phyloP scores from a whole-genome alignment of 1,140 invertebrate species.

The Eueides isabella region DNA sequence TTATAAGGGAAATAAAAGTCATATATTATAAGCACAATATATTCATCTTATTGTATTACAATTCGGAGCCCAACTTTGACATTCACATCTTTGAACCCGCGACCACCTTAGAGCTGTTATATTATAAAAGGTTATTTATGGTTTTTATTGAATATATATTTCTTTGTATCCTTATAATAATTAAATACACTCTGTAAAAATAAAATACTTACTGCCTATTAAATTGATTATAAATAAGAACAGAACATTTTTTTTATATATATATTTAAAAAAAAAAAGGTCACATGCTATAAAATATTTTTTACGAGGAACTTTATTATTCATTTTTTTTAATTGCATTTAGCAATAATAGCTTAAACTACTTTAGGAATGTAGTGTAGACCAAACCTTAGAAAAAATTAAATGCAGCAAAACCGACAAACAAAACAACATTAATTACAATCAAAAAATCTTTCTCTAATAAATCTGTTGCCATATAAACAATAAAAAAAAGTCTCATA shows the following conservation, averaged over 20 bases:
- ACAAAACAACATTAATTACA: not conserved
- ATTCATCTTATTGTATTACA: conserved; percentile 1
- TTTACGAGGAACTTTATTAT: not conserved
- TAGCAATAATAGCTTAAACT: not conserved
- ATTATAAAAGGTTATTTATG: not conserved
- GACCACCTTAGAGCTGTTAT: not conserved
- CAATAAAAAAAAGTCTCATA: not conserved
- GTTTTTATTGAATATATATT: not conserved
- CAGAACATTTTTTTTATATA: too few relatives aligned
- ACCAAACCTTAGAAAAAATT: not conserved
- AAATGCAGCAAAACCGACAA: not conserved
- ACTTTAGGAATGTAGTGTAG: not conserved
- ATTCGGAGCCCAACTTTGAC: not conserved
- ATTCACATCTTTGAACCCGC: not conserved
- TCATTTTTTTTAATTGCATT: not conserved
- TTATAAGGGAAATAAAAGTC: not conserved
- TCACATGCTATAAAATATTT: too few relatives aligned
- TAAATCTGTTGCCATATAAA: too few relatives aligned
- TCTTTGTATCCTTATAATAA: not conserved
- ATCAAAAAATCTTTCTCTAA: not conserved
- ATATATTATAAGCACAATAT: not conserved
- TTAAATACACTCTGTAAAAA: too few relatives aligned
- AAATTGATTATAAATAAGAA: too few relatives aligned
- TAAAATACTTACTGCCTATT: too few relatives aligned
- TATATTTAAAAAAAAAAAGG: too few relatives aligned